A percentile compares a stretch with the other conserved stretches of the same genome.
phyloP scores from a whole-genome alignment of 1,140 invertebrate genomes.

The Amyelois transitella region DNA sequence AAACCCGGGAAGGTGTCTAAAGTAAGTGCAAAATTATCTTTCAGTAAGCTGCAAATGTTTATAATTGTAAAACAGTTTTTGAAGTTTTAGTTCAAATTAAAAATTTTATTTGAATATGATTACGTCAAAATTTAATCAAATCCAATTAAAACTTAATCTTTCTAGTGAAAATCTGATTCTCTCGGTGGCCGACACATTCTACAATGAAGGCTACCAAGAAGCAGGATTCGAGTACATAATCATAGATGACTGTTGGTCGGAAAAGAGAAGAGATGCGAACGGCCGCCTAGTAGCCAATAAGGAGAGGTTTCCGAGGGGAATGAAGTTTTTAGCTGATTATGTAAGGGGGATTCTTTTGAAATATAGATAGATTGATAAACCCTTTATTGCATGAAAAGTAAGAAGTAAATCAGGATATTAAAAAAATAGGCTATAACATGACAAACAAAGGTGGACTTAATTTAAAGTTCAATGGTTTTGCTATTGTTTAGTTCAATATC shows the following conservation, averaged over 20 bases:
- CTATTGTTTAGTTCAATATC: no score
- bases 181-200: conserved; percentile 84
- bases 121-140: no score
- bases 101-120: no score
- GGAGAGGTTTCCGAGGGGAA: conserved; percentile 87
- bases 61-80: no score
- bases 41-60: no score
- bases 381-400: no score
- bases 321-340: conserved; percentile 88
- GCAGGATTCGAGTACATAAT: conserved; percentile 91
- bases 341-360: conserved; percentile 73
- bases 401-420: no score
- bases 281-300: conserved; percentile 83
- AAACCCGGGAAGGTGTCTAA: conserved; percentile 81
- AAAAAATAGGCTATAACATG: no score
- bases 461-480: no score
- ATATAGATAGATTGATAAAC: no score
- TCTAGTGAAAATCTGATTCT: conserved; percentile 87
- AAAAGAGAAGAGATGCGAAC: conserved; percentile 77
- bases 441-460: no score
- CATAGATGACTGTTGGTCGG: conserved; percentile 93
- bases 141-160: conserved; percentile 23
- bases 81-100: no score
- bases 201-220: conserved; percentile 86
- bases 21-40: conserved; percentile 44